These are phyloP conservation scores for Idaea straminata DNA, from an alignment of 2,888 invertebrate species.

Conservation along the genomic window DNA sequence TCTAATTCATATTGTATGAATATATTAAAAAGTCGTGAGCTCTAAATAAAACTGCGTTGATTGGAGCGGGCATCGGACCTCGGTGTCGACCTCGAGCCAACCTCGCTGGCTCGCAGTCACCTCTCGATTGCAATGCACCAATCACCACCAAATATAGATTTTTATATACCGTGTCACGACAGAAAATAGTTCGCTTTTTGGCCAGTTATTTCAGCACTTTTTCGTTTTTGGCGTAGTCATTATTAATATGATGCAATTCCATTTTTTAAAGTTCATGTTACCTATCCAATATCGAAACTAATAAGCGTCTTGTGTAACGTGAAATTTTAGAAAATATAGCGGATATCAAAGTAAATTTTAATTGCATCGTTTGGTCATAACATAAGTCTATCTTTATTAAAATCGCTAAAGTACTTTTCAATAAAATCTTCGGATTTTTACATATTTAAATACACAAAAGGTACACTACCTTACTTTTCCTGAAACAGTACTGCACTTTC, in stretches of 20 bases:
- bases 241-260: slow-evolving; percentile 45
- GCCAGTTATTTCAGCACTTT: slow-evolving; percentile 31
- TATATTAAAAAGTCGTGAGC: slow-evolving; percentile 32
- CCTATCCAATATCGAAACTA: neutral
- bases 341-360: too few relatives aligned
- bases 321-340: too few relatives aligned
- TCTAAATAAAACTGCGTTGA: slow-evolving; percentile 31
- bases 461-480: too few relatives aligned
- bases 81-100: slow-evolving; percentile 61
- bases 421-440: too few relatives aligned
- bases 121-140: slow-evolving; percentile 64
- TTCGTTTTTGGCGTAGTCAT: slow-evolving; percentile 40
- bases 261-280: slow-evolving; percentile 33
- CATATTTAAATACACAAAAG: too few relatives aligned
- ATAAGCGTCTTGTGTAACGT: neutral
- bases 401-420: too few relatives aligned
- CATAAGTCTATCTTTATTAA: too few relatives aligned
- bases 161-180: slow-evolving; percentile 57
- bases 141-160: slow-evolving; percentile 68
- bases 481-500: too few relatives aligned
- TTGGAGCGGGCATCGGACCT: slow-evolving; percentile 50
- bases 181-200: slow-evolving; percentile 30
- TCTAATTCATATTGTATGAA: slow-evolving; percentile 14
- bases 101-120: slow-evolving; percentile 69
- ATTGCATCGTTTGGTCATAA: too few relatives aligned